These are phyloP conservation scores for Hydrolagus affinis DNA, from an alignment of 2,113 vertebrate genomes.

Conservation along the genomic window DNA sequence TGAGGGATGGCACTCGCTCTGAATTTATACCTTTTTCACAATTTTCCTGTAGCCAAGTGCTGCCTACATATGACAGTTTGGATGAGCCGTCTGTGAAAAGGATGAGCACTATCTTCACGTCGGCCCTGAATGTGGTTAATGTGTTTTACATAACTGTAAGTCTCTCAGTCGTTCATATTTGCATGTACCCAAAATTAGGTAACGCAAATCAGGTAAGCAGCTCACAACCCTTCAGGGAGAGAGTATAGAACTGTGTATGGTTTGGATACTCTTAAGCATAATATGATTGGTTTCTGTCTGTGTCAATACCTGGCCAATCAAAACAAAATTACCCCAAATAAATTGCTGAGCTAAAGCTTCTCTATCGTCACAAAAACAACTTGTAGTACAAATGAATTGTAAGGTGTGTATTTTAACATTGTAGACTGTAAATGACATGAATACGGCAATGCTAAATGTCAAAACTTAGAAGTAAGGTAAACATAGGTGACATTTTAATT, in stretches of 20 bases:
- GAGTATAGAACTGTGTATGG: too few relatives aligned
- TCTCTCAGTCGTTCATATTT: slow-evolving; percentile 10
- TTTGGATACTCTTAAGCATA: too few relatives aligned
- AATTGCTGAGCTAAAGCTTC: background rate
- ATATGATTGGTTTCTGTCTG: too few relatives aligned
- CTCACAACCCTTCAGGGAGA: too few relatives aligned
- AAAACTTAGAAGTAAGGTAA: background rate
- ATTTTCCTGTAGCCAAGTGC: slow-evolving; percentile 71
- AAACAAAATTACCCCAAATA: background rate
- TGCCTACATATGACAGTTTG: slow-evolving; percentile 94
- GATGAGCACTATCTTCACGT: slow-evolving; percentile 96
- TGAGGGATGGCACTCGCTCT: background rate
- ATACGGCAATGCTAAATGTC: background rate
- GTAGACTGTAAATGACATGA: background rate
- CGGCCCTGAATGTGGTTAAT: slow-evolving; percentile 87
- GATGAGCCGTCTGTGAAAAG: slow-evolving; percentile 93
- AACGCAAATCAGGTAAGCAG: too few relatives aligned
- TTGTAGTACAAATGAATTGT: background rate
- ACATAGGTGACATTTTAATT: background rate
- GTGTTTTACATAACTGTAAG: slow-evolving; percentile 92
- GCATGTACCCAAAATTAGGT: background rate
- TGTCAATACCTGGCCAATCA: too few relatives aligned
- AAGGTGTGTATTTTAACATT: slow-evolving; percentile 4
- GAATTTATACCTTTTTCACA: background rate
- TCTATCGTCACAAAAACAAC: background rate